These are phyloP conservation scores for Xestia ashworthii DNA, from an alignment of 2,888 invertebrate genomes.

Conservation along the genomic window DNA sequence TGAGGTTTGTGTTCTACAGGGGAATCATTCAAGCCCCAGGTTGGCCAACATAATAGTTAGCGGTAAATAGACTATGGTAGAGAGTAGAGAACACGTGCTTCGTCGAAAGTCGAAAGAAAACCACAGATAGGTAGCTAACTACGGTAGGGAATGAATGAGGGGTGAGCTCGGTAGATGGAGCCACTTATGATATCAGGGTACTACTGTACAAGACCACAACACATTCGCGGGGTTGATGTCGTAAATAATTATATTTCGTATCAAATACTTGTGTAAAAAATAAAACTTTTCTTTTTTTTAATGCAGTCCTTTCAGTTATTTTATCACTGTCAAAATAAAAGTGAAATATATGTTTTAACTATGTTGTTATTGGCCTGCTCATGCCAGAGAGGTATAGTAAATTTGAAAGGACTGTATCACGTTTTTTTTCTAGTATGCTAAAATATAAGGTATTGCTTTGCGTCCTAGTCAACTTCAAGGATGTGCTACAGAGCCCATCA, in stretches of 20 bases:
- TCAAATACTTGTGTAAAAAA: background rate
- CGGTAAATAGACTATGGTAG: background rate
- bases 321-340: background rate
- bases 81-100: constrained; percentile 58
- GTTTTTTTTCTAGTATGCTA: background rate
- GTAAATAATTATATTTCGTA: constrained; percentile 52
- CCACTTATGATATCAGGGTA: constrained; percentile 67
- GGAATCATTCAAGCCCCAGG: background rate
- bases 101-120: constrained; percentile 56
- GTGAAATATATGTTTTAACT: background rate
- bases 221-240: constrained; percentile 60
- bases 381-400: background rate
- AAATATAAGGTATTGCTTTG: too few species aligned
- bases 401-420: background rate
- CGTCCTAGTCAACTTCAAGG: too few species aligned
- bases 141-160: constrained; percentile 53
- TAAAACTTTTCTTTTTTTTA: background rate
- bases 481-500: too few species aligned
- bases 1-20: background rate
- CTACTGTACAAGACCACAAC: constrained; percentile 67
- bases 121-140: constrained; percentile 65
- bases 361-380: background rate
- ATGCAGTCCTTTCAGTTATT: background rate
- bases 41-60: background rate
- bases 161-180: constrained; percentile 68